Percentiles rank a stretch among this genome's conserved stretches.
phyloP scores from a whole-genome alignment of 2,888 invertebrate genomes.

The Habrosyne pyritoides region DNA sequence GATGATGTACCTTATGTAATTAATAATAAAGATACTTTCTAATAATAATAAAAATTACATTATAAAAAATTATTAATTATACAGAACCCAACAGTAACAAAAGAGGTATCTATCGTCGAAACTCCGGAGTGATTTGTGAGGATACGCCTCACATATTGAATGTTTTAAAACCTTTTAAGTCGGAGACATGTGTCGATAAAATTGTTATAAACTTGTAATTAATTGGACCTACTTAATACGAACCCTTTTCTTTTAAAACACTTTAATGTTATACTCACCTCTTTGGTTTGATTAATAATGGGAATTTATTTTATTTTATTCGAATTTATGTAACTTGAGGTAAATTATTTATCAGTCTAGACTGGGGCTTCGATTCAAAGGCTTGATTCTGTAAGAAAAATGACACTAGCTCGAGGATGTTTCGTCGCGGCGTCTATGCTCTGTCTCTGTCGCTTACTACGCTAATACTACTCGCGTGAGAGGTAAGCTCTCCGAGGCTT shows the following conservation, averaged over 20 bases:
- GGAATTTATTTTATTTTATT: neutral
- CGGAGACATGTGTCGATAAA: constrained; percentile 57
- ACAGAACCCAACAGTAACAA: constrained; percentile 12
- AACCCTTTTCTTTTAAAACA: constrained; percentile 31
- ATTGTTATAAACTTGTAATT: constrained; percentile 73
- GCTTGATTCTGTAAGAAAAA: too few species aligned
- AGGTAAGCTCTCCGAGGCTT: too few species aligned
- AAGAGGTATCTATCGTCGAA: neutral
- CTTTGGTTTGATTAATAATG: constrained; percentile 4
- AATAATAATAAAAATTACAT: too few species aligned
- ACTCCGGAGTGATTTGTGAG: constrained; percentile 65
- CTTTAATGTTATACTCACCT: neutral
- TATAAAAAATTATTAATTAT: constrained; percentile 7
- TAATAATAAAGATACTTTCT: too few species aligned
- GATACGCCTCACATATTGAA: constrained; percentile 64
- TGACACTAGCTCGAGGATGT: too few species aligned
- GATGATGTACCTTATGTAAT: too few species aligned
- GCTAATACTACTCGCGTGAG: too few species aligned
- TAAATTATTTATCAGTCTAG: too few species aligned
- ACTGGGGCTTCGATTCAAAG: too few species aligned
- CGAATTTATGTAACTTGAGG: neutral
- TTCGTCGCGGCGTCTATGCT: too few species aligned
- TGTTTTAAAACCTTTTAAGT: constrained; percentile 79
- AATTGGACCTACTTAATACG: constrained; percentile 67
- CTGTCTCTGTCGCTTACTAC: too few species aligned